A percentile compares a stretch with the other conserved stretches of the same genome.
Conservation (phyloP, 2,113 vertebrate genomes). For the Harpagus bidentatus region DNA sequence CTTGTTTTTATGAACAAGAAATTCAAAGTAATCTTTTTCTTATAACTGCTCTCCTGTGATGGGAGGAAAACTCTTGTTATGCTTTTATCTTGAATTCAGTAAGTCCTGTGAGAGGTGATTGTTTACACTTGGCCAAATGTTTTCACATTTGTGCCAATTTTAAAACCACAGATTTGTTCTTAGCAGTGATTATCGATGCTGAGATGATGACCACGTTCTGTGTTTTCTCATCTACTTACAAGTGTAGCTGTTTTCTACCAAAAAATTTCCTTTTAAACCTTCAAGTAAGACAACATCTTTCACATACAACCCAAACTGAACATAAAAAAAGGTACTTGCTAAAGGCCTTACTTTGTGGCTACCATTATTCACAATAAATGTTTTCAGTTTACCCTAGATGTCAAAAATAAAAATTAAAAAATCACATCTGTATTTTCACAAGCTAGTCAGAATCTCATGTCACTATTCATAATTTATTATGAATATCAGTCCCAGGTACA, state of each 20-base stretch:
- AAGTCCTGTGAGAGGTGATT: neutral
- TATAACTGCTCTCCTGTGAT: neutral
- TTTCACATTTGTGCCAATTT: neutral
- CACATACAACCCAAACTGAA: neutral
- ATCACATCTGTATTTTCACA: neutral
- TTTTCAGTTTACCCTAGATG: neutral
- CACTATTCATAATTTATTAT: neutral
- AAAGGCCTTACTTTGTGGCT: neutral
- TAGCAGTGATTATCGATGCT: neutral
- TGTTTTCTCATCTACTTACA: neutral
- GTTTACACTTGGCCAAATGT: slow-evolving; percentile 23
- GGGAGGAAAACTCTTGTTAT: neutral
- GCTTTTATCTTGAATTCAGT: slow-evolving; percentile 1
- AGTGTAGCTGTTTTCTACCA: neutral
- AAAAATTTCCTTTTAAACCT: neutral
- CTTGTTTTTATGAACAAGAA: neutral
- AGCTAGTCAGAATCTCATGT: neutral
- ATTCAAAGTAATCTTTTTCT: neutral
- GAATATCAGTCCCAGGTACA: neutral
- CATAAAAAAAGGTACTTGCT: neutral
- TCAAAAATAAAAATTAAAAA: neutral
- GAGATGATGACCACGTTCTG: neutral
- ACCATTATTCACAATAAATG: neutral
- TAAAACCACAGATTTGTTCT: neutral
- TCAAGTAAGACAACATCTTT: neutral